These are phyloP conservation scores for Drosophila busckii DNA, from an alignment of 1,140 invertebrate genomes.

Conservation along the genomic window DNA sequence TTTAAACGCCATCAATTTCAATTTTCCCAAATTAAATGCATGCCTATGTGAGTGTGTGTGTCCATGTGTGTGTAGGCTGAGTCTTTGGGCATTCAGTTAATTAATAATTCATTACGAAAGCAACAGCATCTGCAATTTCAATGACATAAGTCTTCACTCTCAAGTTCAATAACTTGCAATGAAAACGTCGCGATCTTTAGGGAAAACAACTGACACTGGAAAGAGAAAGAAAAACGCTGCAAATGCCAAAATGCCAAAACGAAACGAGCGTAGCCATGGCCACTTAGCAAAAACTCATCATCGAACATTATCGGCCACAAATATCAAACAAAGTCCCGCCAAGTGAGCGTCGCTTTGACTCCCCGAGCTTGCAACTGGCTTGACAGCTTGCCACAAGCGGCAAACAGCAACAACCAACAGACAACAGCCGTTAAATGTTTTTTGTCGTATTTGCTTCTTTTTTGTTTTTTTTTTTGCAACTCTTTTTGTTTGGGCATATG, in stretches of 20 bases:
- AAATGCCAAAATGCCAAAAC: constrained; percentile 34
- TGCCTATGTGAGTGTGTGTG: too few relatives aligned
- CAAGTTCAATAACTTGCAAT: constrained; percentile 60
- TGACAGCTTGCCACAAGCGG: constrained; percentile 35
- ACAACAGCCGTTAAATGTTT: constrained; percentile 6
- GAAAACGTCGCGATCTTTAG: constrained; percentile 37
- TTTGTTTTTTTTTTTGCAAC: neutral
- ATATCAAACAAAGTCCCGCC: constrained; percentile 56
- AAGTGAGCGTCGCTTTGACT: constrained; percentile 26
- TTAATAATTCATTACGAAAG: constrained; percentile 70
- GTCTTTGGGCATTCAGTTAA: constrained; percentile 15
- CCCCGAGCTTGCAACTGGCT: constrained; percentile 29
- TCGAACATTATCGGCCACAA: constrained; percentile 50
- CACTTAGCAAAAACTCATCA: constrained; percentile 62
- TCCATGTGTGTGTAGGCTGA: constrained; percentile 16
- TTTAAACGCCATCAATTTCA: constrained; percentile 67
- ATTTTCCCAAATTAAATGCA: constrained; percentile 68
- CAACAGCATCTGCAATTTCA: constrained; percentile 48
- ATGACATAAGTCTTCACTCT: constrained; percentile 55
- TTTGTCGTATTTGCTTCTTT: too few relatives aligned
- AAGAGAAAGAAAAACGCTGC: constrained; percentile 48
- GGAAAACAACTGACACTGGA: constrained; percentile 45
- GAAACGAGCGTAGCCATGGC: constrained; percentile 32
- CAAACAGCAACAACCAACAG: too few relatives aligned
- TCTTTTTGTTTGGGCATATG: too few relatives aligned